phyloP scores from a whole-genome alignment of 2,888 invertebrate species.

The Yponomeuta cagnagella region DNA sequence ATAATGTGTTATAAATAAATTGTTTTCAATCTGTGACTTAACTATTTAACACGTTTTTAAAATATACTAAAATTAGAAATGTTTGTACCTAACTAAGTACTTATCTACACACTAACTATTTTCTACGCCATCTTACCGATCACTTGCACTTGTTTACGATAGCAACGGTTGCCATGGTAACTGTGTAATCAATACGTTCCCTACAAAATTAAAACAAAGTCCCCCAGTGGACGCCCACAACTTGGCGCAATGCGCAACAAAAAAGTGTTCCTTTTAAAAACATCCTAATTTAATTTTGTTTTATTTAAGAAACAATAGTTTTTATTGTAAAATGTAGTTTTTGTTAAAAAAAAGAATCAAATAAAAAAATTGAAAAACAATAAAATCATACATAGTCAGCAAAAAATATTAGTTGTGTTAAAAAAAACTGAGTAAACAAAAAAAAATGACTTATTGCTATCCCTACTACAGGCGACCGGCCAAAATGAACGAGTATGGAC shows the following conservation, averaged over 20 bases:
- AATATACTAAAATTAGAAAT: too few species aligned
- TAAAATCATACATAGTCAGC: too few species aligned
- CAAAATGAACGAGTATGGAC: constrained; percentile 67
- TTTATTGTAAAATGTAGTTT: constrained; percentile 19
- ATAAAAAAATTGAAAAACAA: too few species aligned
- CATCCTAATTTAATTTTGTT: not conserved
- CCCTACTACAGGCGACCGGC: constrained; percentile 50
- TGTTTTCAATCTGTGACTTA: too few species aligned
- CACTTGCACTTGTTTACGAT: constrained; percentile 41
- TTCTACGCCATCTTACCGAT: constrained; percentile 20
- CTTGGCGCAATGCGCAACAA: constrained; percentile 55
- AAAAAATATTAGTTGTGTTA: too few species aligned
- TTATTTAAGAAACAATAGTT: not conserved
- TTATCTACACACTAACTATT: not conserved
- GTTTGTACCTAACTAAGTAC: too few species aligned
- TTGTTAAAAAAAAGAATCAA: constrained; percentile 22
- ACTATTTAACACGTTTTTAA: too few species aligned
- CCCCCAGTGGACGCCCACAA: constrained; percentile 32
- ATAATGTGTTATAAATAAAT: too few species aligned
- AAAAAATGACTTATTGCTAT: constrained; percentile 25
- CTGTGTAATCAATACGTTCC: constrained; percentile 54
- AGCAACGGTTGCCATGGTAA: constrained; percentile 51
- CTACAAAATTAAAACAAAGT: constrained; percentile 21
- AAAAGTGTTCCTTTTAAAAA: constrained; percentile 18
- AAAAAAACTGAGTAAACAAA: not conserved